Conservation (phyloP, 2,113 vertebrate species). For the Plecotus auritus region DNA sequence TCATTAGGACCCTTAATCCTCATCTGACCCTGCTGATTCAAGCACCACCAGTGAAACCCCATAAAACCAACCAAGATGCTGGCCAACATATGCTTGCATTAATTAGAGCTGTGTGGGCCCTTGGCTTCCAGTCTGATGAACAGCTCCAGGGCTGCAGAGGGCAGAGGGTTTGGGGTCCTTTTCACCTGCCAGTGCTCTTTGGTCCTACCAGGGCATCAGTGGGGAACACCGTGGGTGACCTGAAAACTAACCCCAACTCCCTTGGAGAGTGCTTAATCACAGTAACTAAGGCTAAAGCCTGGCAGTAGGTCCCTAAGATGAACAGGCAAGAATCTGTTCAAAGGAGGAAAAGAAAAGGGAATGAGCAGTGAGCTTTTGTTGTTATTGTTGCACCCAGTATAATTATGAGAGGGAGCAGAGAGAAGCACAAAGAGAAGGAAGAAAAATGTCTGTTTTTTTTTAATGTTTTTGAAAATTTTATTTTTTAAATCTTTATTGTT, state of each 20-base stretch:
- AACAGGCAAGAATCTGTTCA: not conserved
- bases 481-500: too few relatives aligned
- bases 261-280: not conserved
- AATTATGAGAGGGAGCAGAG: not conserved
- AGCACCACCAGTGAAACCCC: constrained; percentile 63
- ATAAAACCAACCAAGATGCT: constrained; percentile 74
- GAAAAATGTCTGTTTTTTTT: not conserved
- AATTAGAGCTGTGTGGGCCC: constrained; percentile 63
- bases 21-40: constrained; percentile 73
- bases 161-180: not conserved
- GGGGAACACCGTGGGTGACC: not conserved
- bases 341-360: not conserved
- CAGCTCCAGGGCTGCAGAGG: not conserved
- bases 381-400: not conserved
- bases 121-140: constrained; percentile 22
- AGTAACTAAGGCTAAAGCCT: not conserved
- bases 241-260: not conserved
- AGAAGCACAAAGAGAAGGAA: not conserved
- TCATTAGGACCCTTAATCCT: constrained; percentile 80
- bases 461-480: too few relatives aligned
- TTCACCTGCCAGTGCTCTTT: constrained; percentile 34
- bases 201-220: not conserved
- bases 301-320: not conserved
- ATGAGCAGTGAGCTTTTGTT: not conserved
- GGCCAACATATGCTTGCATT: constrained; percentile 73